phyloP scores from a whole-genome alignment of 2,113 vertebrate species.

The Myocastor coypus region DNA sequence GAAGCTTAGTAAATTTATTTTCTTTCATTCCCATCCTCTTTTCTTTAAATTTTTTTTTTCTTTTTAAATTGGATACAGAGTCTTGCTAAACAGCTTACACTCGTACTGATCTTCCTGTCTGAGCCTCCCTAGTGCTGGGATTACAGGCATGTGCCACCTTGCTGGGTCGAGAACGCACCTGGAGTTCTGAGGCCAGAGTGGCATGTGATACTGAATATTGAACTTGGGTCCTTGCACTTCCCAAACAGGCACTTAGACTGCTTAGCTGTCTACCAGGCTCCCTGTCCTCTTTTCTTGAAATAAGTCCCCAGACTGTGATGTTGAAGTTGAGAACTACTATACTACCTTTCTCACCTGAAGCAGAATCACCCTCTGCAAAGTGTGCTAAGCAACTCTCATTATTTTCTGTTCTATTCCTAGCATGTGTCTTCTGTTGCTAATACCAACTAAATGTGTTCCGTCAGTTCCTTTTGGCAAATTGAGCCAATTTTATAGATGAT shows the following conservation, averaged over 20 bases:
- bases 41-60: neutral
- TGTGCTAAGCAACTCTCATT: neutral
- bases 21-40: neutral
- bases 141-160: too few species aligned
- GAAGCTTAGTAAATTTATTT: constrained; percentile 2
- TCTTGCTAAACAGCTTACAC: too few species aligned
- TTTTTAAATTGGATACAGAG: too few species aligned
- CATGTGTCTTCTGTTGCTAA: neutral
- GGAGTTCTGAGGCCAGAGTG: too few species aligned
- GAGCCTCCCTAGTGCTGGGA: too few species aligned
- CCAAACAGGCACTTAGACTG: too few species aligned
- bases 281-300: neutral
- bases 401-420: neutral
- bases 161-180: too few species aligned
- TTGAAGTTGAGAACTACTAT: neutral
- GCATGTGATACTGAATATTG: too few species aligned
- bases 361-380: neutral
- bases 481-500: neutral
- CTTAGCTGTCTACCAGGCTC: neutral
- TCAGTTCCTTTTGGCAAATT: neutral
- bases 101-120: too few species aligned
- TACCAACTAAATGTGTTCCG: neutral
- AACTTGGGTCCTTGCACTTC: too few species aligned
- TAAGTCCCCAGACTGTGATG: neutral
- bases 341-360: neutral